A percentile compares a stretch with the other conserved stretches of the same genome.
Conservation (phyloP, 2,888 invertebrate genomes). For the Cosmopolites sordidus region DNA sequence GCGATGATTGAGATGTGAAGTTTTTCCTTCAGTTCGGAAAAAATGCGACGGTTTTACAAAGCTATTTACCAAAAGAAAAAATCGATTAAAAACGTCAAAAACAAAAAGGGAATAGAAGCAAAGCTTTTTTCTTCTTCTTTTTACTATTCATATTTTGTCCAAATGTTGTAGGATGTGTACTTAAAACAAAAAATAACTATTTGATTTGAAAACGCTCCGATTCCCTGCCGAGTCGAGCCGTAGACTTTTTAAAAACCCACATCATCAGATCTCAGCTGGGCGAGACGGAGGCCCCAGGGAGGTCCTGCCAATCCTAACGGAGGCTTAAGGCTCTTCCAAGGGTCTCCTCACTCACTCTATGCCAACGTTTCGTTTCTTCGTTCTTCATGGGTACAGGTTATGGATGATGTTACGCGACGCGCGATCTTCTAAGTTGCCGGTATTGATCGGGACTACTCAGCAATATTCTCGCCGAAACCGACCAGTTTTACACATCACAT, state of each 20-base stretch:
- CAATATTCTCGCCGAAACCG: no score
- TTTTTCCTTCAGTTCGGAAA: conserved; percentile 30
- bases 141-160: no score
- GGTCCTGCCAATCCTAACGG: no score
- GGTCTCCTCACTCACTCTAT: not conserved
- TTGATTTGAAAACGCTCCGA: conserved; percentile 25
- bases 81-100: conserved; percentile 8
- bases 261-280: conserved; percentile 36
- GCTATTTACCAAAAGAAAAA: no score
- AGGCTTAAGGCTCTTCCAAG: not conserved
- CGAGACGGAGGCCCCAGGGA: no score
- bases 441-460: no score
- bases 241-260: conserved; percentile 40
- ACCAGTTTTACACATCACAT: no score
- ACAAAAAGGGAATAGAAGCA: conserved; percentile 44
- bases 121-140: conserved; percentile 24
- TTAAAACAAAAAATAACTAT: conserved; percentile 21
- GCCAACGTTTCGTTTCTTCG: not conserved
- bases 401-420: not conserved
- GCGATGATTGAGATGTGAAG: conserved; percentile 39
- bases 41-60: not conserved
- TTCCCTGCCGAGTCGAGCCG: conserved; percentile 28
- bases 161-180: not conserved
- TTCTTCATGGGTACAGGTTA: conserved; percentile 23
- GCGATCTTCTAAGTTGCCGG: no score